Conservation (phyloP, 1,140 invertebrate species). For the Drosophila elegans region DNA sequence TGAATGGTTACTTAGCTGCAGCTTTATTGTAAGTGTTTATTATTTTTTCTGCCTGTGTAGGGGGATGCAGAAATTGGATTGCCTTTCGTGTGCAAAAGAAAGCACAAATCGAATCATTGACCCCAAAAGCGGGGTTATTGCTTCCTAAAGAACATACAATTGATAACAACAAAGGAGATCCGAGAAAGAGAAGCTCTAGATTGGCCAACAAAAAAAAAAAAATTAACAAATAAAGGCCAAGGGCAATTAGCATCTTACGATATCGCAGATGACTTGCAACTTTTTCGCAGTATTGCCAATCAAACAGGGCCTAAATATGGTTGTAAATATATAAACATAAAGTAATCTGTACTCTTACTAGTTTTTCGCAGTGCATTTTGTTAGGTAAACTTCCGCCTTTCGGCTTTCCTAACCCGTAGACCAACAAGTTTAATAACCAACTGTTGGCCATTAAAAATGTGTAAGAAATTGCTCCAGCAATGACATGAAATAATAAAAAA, state of each 20-base stretch:
- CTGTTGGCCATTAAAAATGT: slow-evolving; percentile 27
- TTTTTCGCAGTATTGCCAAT: slow-evolving; percentile 7
- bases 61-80: background rate
- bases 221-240: slow-evolving; percentile 30
- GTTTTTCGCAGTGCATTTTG: slow-evolving; percentile 22
- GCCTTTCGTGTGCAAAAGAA: background rate
- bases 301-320: slow-evolving; percentile 3
- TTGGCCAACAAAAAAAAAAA: slow-evolving; percentile 5
- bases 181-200: background rate
- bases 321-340: background rate
- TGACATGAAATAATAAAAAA: slow-evolving; percentile 50
- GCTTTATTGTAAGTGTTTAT: no score
- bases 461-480: slow-evolving; percentile 22
- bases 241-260: slow-evolving; percentile 58
- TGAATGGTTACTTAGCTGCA: no score
- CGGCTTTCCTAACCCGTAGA: slow-evolving; percentile 29
- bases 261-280: slow-evolving; percentile 20
- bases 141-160: background rate
- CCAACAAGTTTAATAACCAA: slow-evolving; percentile 21
- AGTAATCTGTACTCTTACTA: background rate
- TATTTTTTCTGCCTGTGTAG: background rate
- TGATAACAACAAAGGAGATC: slow-evolving; percentile 13
- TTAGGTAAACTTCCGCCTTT: slow-evolving; percentile 31
- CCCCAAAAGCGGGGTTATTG: slow-evolving; percentile 21
- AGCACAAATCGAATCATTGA: slow-evolving; percentile 11